Percentiles rank a stretch among this genome's conserved stretches.
These are phyloP conservation scores for Halichoerus grypus DNA, from an alignment of 2,113 vertebrate genomes.

Conservation along the genomic window DNA sequence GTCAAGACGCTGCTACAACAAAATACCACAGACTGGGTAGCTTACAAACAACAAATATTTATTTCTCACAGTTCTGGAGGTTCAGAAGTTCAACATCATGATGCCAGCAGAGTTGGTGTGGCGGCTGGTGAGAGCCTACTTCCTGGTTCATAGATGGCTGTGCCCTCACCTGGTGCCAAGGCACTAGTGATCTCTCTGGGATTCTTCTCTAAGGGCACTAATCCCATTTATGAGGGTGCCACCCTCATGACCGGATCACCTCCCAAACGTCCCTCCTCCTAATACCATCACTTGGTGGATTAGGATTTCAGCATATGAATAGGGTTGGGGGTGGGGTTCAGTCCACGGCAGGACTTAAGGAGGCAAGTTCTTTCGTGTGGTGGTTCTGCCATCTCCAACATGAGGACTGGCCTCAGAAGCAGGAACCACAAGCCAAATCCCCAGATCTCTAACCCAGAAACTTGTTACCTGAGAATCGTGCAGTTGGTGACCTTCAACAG, in stretches of 20 bases:
- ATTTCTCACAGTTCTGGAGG: not conserved
- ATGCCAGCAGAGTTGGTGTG: not conserved
- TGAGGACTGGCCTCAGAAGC: not conserved
- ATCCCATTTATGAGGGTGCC: not conserved
- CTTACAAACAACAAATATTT: not conserved
- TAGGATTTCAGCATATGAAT: not conserved
- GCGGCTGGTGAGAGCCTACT: not conserved
- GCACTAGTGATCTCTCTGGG: not conserved
- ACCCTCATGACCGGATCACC: not conserved
- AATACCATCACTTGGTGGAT: too few species aligned
- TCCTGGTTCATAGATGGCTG: not conserved
- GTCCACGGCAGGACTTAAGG: not conserved
- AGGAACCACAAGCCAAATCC: not conserved
- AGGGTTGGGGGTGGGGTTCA: not conserved
- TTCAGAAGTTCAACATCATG: not conserved
- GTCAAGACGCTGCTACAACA: not conserved
- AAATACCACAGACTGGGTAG: not conserved
- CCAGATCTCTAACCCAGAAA: not conserved
- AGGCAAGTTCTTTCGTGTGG: rapidly evolving
- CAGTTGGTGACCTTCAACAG: not conserved
- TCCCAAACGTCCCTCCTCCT: not conserved
- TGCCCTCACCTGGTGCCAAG: not conserved
- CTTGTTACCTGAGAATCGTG: not conserved
- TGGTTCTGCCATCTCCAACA: not conserved
- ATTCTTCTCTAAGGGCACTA: not conserved